Evolutionary conservation across 2,113 vertebrate species (phyloP).

Genomic region (Oxyruncus cristatus): DNA sequence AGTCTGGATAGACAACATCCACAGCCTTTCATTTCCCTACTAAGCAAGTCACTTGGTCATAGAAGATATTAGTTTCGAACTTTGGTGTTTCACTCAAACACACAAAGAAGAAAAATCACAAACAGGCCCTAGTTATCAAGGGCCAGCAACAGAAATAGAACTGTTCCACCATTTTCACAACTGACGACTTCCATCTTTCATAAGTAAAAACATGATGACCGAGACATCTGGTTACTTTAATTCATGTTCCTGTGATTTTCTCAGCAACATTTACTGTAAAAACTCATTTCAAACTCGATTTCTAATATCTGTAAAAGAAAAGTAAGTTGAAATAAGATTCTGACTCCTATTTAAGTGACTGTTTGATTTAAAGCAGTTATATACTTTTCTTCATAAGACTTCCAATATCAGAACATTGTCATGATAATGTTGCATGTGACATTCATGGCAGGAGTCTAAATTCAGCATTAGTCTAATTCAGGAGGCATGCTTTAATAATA

Average conservation of each 20-base stretch:
- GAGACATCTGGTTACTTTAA: not conserved
- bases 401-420: not conserved
- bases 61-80: not conserved
- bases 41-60: not conserved
- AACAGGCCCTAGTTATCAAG: not conserved
- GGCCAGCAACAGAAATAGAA: not conserved
- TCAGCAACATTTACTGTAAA: not conserved
- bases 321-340: not conserved
- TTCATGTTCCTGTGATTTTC: not conserved
- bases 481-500: not conserved
- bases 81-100: not conserved
- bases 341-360: not conserved
- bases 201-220: not conserved
- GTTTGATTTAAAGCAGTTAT: not conserved
- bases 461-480: not conserved
- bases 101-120: not conserved
- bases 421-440: not conserved
- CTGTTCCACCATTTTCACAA: not conserved
- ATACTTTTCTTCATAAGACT: not conserved
- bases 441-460: not conserved
- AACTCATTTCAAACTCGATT: not conserved
- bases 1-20: not conserved
- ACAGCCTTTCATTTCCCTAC: not conserved
- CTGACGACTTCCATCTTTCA: not conserved
- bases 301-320: not conserved